Percentiles rank a stretch among this genome's conserved stretches.
Evolutionary conservation across 2,888 invertebrate genomes (phyloP).

Genomic region (Aelia acuminata): DNA sequence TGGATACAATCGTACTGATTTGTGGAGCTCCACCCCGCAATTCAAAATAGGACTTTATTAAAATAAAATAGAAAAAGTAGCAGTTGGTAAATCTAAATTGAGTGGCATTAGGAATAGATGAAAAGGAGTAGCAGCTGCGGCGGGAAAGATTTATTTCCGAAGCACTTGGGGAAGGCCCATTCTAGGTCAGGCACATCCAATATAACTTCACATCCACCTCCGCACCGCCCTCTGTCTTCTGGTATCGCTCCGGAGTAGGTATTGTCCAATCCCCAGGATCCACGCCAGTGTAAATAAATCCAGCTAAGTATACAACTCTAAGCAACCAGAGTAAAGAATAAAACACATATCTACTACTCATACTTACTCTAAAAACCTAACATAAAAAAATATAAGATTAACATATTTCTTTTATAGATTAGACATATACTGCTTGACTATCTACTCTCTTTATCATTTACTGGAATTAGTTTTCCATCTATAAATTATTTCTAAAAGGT

Average conservation of each 20-base stretch:
- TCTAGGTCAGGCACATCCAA: conserved; percentile 36
- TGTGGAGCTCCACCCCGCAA: neutral
- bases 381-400: too few relatives aligned
- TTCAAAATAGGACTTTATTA: neutral
- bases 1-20: too few relatives aligned
- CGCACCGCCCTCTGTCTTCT: neutral
- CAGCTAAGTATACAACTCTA: too few relatives aligned
- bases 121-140: conserved; percentile 17
- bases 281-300: too few relatives aligned
- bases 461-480: too few relatives aligned
- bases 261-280: neutral
- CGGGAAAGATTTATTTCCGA: conserved; percentile 16
- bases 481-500: too few relatives aligned
- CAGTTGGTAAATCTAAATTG: conserved; percentile 34
- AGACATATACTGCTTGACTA: too few relatives aligned
- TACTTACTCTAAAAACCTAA: too few relatives aligned
- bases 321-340: too few relatives aligned
- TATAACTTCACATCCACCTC: conserved; percentile 23
- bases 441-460: too few relatives aligned
- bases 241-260: neutral
- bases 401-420: too few relatives aligned
- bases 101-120: conserved; percentile 21
- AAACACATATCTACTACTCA: too few relatives aligned
- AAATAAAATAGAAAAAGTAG: neutral
- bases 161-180: neutral